Evolutionary conservation across 2,113 vertebrate genomes (phyloP).

Genomic region (Clarias batrachus): DNA sequence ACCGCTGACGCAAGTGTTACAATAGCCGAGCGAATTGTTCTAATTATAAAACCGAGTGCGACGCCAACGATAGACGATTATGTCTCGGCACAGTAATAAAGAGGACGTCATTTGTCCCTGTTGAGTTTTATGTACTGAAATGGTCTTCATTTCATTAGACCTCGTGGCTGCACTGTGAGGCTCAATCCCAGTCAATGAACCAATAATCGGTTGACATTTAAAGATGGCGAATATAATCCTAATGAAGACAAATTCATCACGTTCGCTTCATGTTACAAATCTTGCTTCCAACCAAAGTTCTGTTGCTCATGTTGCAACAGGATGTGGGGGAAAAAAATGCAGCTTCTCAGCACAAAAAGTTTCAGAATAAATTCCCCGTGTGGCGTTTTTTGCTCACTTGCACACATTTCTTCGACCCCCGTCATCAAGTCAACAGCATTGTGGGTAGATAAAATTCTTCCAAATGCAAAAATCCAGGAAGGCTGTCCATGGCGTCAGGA

Average conservation of each 20-base stretch:
- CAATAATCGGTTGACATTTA: conserved; percentile 42
- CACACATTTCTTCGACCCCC: neutral
- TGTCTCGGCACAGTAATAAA: neutral
- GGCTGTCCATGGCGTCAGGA: neutral
- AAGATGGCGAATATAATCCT: conserved; percentile 11
- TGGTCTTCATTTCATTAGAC: neutral
- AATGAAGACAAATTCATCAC: conserved; percentile 35
- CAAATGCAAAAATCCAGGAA: neutral
- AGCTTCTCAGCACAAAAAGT: neutral
- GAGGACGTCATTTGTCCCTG: neutral
- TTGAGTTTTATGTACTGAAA: conserved; percentile 22
- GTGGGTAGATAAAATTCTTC: neutral
- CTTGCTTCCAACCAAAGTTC: conserved; percentile 44
- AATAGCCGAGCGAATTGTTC: neutral
- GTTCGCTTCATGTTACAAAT: conserved; percentile 13
- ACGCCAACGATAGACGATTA: neutral
- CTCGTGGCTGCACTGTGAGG: neutral
- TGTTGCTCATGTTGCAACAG: neutral
- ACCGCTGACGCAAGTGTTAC: neutral
- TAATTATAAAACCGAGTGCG: neutral
- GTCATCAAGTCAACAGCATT: neutral
- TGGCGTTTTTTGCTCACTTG: neutral
- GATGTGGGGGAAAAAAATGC: neutral
- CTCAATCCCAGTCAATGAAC: conserved; percentile 40
- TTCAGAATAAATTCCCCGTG: neutral